Evolutionary conservation across 2,797 vertebrate genomes (phyloP).

Genomic region (Pteronotus mesoamericanus): DNA sequence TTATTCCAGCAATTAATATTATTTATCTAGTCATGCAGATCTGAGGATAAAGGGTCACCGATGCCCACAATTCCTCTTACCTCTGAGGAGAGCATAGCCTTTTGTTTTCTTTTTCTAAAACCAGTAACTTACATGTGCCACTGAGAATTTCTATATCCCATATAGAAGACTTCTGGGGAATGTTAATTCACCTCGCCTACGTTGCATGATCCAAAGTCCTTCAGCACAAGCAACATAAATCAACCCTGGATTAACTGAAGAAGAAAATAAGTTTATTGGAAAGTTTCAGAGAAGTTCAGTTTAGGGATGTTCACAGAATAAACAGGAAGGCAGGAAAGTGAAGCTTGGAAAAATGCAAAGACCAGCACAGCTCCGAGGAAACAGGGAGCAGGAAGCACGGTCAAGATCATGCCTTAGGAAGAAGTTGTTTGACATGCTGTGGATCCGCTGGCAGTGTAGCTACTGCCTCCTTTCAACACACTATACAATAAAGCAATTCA

Average conservation of each 20-base stretch:
- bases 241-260: neutral
- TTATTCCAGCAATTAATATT: neutral
- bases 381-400: neutral
- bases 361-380: neutral
- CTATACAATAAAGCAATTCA: neutral
- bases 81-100: neutral
- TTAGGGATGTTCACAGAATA: neutral
- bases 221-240: neutral
- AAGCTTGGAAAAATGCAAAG: neutral
- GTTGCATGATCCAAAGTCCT: neutral
- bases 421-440: neutral
- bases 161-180: neutral
- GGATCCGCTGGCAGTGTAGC: rapidly evolving
- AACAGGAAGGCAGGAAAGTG: neutral
- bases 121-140: neutral
- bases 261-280: neutral
- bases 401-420: neutral
- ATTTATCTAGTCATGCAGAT: neutral
- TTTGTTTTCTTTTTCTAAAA: neutral
- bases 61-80: neutral
- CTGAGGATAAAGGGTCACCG: neutral
- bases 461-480: neutral
- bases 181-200: neutral
- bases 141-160: neutral
- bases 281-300: neutral